Conservation (phyloP, 2,797 vertebrate genomes). For the Acipenser oxyrinchus region DNA sequence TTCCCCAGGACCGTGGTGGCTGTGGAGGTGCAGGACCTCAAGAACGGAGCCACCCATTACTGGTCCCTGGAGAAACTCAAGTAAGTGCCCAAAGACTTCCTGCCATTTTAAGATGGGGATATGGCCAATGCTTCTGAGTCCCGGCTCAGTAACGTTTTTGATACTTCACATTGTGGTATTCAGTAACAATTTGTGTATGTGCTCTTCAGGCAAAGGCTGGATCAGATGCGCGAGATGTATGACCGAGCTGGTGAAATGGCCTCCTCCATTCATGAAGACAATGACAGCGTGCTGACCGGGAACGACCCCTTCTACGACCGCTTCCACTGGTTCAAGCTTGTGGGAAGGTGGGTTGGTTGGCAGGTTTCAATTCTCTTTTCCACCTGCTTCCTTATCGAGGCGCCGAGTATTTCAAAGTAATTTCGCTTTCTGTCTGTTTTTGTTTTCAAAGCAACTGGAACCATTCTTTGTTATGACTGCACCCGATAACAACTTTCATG, state of each 20-base stretch:
- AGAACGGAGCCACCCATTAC: constrained; percentile 94
- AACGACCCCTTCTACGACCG: constrained; percentile 96
- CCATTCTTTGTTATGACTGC: too few species aligned
- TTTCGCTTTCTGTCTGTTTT: too few species aligned
- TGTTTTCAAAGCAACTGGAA: too few species aligned
- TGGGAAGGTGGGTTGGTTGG: constrained; percentile 77
- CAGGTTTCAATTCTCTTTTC: too few species aligned
- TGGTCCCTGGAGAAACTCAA: constrained; percentile 97
- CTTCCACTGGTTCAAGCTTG: constrained; percentile 97
- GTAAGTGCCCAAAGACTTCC: constrained; percentile 48
- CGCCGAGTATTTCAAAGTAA: too few species aligned
- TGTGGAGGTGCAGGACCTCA: constrained; percentile 92
- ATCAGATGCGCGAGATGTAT: constrained; percentile 97
- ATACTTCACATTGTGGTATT: too few species aligned
- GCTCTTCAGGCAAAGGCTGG: constrained; percentile 75
- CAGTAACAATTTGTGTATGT: not conserved
- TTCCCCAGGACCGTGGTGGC: constrained; percentile 93
- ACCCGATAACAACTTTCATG: too few species aligned
- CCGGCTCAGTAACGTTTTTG: not conserved
- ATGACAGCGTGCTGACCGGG: constrained; percentile 73
- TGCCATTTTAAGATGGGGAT: too few species aligned
- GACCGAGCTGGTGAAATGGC: constrained; percentile 92
- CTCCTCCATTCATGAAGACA: constrained; percentile 72
- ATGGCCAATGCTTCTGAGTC: too few species aligned
- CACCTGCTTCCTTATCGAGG: not conserved